A percentile compares a stretch with the other conserved stretches of the same genome.
Evolutionary conservation across 2,888 invertebrate species (phyloP).

Genomic region (Uloborus plumipes): DNA sequence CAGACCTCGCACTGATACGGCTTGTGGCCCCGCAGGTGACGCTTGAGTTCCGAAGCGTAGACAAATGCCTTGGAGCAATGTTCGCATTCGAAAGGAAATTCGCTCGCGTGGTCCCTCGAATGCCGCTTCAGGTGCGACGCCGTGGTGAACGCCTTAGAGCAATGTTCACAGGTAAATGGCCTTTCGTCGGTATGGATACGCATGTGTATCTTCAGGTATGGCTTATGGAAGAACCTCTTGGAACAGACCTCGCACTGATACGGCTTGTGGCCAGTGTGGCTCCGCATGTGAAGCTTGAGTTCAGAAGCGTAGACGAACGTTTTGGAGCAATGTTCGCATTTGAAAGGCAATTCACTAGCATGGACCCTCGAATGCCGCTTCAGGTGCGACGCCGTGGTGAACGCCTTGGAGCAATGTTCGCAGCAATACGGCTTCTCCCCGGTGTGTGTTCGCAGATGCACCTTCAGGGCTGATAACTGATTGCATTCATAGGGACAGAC

Average conservation of each 20-base stretch:
- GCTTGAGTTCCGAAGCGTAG: neutral
- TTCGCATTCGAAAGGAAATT: neutral
- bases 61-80: too few species aligned
- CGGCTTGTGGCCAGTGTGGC: slow-evolving; percentile 11
- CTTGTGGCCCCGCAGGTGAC: too few species aligned
- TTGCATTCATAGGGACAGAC: too few species aligned
- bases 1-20: too few species aligned
- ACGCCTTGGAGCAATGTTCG: slow-evolving; percentile 3
- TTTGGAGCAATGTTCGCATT: slow-evolving; percentile 11
- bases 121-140: neutral
- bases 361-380: neutral
- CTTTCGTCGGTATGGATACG: neutral
- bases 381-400: neutral
- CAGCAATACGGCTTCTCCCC: too few species aligned
- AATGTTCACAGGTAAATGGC: too few species aligned
- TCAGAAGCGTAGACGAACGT: neutral
- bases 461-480: too few species aligned
- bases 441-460: too few species aligned
- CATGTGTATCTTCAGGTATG: neutral
- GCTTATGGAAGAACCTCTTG: neutral
- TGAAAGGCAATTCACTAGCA: neutral
- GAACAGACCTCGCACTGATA: neutral
- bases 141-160: too few species aligned
- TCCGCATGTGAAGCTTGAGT: neutral
- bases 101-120: neutral